Percentiles rank a stretch among this genome's conserved stretches.
Evolutionary conservation across 1,140 invertebrate genomes (phyloP).

Genomic region (Heliothis virescens): DNA sequence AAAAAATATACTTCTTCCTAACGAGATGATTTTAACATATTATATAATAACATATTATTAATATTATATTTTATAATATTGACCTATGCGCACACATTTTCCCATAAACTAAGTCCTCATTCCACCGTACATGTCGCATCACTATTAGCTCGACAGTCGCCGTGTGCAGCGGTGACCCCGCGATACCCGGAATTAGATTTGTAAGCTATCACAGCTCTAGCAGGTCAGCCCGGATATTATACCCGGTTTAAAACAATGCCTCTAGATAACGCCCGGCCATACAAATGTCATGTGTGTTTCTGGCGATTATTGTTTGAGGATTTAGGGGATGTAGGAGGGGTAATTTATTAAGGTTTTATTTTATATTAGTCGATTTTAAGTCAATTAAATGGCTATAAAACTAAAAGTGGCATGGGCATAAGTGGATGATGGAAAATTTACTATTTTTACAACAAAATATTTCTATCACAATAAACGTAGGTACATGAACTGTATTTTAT

Average conservation of each 20-base stretch:
- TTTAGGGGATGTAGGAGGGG: not conserved
- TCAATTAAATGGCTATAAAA: too few relatives aligned
- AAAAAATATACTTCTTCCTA: too few relatives aligned
- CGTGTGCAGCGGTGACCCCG: constrained; percentile 57
- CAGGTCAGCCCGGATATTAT: constrained; percentile 52
- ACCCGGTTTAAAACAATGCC: constrained; percentile 46
- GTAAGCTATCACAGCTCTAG: constrained; percentile 55
- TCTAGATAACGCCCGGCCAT: constrained; percentile 16
- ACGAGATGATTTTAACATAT: too few relatives aligned
- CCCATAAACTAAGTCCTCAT: not conserved
- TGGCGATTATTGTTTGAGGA: not conserved
- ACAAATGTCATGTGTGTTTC: not conserved
- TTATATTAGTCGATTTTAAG: not conserved
- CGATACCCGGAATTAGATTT: constrained; percentile 60
- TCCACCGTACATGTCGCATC: not conserved
- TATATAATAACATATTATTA: too few relatives aligned
- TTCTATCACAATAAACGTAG: too few relatives aligned
- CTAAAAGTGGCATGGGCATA: too few relatives aligned
- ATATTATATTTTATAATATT: too few relatives aligned
- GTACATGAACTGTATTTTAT: too few relatives aligned
- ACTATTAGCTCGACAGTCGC: constrained; percentile 35
- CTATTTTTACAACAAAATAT: too few relatives aligned
- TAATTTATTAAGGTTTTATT: not conserved
- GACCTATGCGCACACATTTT: too few relatives aligned
- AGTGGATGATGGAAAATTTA: too few relatives aligned